These are phyloP conservation scores for Malurus splendens DNA, from an alignment of 2,797 vertebrate species.

Conservation along the genomic window DNA sequence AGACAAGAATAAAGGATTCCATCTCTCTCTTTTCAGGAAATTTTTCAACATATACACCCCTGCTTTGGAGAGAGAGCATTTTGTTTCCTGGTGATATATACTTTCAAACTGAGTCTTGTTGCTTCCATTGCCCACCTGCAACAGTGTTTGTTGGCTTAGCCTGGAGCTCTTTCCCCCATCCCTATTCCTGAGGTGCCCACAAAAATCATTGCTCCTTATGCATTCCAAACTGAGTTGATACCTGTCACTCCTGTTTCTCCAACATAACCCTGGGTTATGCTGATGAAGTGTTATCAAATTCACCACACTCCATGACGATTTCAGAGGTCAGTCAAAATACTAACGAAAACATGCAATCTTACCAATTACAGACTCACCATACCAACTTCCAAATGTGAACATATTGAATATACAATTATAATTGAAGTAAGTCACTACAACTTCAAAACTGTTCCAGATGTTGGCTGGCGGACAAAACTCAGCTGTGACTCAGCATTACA, in stretches of 20 bases:
- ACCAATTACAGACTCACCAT: neutral
- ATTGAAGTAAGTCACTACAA: neutral
- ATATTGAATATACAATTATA: neutral
- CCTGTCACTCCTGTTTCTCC: neutral
- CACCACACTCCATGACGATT: neutral
- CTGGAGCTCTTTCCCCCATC: neutral
- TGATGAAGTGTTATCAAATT: neutral
- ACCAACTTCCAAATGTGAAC: neutral
- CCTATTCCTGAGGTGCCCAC: neutral
- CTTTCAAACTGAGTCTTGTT: neutral
- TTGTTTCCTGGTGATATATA: neutral
- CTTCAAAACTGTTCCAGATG: neutral
- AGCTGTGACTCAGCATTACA: neutral
- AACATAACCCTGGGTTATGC: neutral
- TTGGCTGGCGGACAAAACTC: neutral
- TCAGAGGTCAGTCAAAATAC: neutral
- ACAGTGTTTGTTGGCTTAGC: neutral
- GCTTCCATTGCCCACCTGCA: neutral
- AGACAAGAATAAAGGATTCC: neutral
- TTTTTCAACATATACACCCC: neutral
- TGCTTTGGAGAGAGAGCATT: neutral
- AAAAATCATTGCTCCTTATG: neutral
- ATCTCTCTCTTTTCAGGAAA: neutral
- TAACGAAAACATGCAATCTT: neutral
- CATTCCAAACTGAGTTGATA: neutral